Conservation (phyloP, 2,888 invertebrate species). For the Diadegma fenestrale region DNA sequence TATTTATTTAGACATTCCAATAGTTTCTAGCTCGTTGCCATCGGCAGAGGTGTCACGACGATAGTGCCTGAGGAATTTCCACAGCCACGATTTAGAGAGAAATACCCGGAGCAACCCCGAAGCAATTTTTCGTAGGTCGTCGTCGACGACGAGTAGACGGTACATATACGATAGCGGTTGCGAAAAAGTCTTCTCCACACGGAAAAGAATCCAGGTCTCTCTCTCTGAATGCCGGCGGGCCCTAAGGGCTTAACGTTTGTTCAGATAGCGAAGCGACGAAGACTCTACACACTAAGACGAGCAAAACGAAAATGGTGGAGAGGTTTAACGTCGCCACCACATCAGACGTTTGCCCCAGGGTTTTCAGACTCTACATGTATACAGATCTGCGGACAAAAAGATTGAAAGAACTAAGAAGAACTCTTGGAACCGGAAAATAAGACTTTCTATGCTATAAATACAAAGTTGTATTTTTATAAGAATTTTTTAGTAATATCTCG, state of each 20-base stretch:
- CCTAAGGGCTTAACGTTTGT: conserved; percentile 62
- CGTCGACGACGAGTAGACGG: conserved; percentile 17
- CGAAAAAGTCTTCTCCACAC: conserved; percentile 21
- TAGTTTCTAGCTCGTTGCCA: neutral
- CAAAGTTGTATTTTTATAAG: conserved; percentile 39
- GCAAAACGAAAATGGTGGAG: conserved; percentile 46
- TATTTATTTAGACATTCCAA: conserved; percentile 6
- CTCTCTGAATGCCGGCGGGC: conserved; percentile 38
- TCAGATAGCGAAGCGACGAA: conserved; percentile 35
- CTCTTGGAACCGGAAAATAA: conserved; percentile 29
- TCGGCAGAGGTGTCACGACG: neutral
- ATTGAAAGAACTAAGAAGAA: conserved; percentile 7
- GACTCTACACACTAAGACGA: conserved; percentile 48
- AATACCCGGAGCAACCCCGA: conserved; percentile 24
- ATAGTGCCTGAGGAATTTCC: conserved; percentile 45
- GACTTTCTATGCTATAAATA: conserved; percentile 38
- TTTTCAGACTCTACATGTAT: conserved; percentile 23
- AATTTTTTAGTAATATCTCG: conserved; percentile 22
- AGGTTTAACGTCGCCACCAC: conserved; percentile 57
- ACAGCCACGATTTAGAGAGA: conserved; percentile 46
- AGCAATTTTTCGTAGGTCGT: conserved; percentile 30
- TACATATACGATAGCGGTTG: conserved; percentile 37
- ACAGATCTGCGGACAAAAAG: conserved; percentile 29
- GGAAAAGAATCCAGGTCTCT: conserved; percentile 38
- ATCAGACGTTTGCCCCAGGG: conserved; percentile 42